phyloP scores from a whole-genome alignment of 2,797 vertebrate species.

The Carduelis carduelis region DNA sequence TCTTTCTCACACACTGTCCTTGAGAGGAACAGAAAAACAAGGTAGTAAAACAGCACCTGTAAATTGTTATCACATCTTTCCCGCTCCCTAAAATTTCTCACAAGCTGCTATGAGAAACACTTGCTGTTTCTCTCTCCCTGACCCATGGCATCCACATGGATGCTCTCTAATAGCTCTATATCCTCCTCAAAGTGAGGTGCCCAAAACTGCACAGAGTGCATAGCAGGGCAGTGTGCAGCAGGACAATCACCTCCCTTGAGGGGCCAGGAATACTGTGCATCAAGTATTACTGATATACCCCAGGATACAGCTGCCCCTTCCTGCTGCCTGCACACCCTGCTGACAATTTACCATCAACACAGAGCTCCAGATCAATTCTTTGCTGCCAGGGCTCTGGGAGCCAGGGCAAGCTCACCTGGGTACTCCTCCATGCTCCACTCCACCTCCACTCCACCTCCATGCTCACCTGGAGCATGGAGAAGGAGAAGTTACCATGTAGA shows the following conservation, averaged over 20 bases:
- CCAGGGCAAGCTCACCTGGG: not conserved
- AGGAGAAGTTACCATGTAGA: not conserved
- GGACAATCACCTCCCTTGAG: not conserved
- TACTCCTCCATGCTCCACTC: no score
- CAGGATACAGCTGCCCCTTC: not conserved
- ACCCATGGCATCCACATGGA: no score
- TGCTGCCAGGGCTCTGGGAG: not conserved
- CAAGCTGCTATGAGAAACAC: no score
- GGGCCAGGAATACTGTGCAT: not conserved
- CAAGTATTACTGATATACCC: no score
- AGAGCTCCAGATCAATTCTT: not conserved
- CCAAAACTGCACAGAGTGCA: not conserved
- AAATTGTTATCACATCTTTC: no score
- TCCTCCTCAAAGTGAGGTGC: not conserved
- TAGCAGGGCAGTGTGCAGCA: not conserved
- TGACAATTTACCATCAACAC: not conserved
- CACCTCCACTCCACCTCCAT: no score
- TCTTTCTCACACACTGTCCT: no score
- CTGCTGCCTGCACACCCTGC: not conserved
- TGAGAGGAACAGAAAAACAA: no score
- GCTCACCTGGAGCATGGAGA: fast-evolving
- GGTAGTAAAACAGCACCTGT: no score
- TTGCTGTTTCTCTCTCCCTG: no score
- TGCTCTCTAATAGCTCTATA: not conserved
- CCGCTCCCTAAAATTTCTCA: no score